phyloP scores from a whole-genome alignment of 2,113 vertebrate species.

The Raja brachyura region DNA sequence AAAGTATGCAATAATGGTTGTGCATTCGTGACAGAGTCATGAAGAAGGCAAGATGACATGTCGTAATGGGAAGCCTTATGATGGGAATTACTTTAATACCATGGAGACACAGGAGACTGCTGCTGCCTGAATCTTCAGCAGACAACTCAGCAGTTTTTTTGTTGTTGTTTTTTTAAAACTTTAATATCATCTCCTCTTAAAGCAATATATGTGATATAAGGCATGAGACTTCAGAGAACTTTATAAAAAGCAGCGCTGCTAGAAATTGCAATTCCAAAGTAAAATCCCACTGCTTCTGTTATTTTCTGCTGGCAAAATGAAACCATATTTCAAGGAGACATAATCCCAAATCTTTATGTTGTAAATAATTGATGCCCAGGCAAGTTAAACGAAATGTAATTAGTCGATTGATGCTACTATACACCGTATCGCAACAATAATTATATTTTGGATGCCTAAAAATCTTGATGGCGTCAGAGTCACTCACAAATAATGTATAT shows the following conservation, averaged over 20 bases:
- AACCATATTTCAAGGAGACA: neutral
- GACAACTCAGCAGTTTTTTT: too few relatives aligned
- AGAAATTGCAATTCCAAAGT: neutral
- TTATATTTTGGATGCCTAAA: neutral
- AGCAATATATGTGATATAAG: neutral
- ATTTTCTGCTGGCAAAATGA: neutral
- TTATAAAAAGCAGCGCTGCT: neutral
- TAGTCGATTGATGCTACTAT: neutral
- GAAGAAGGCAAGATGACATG: neutral
- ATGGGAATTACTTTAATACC: neutral
- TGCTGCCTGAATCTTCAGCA: too few relatives aligned
- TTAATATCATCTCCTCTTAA: neutral
- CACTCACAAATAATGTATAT: neutral
- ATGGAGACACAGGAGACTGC: too few relatives aligned
- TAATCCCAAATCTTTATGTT: neutral
- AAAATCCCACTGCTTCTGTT: neutral
- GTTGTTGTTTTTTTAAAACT: neutral
- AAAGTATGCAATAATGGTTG: neutral
- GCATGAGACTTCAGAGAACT: neutral
- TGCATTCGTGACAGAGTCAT: neutral
- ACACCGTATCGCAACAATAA: neutral
- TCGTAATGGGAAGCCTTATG: neutral
- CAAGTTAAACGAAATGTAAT: neutral
- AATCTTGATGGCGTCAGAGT: conserved; percentile 14
- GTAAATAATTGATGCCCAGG: neutral